phyloP scores from a whole-genome alignment of 2,888 invertebrate species.

The Nymphalis polychloros region DNA sequence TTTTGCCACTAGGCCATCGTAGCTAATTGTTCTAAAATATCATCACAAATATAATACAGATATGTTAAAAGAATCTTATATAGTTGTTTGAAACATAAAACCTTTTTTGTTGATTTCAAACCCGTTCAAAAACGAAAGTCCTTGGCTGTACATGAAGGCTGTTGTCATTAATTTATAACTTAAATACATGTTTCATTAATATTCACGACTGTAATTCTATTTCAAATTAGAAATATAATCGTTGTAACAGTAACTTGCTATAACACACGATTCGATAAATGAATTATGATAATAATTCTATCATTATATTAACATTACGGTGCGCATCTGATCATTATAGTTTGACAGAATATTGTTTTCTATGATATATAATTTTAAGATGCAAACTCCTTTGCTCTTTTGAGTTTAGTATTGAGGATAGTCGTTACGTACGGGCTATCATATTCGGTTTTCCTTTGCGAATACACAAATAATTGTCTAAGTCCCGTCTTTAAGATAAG shows the following conservation, averaged over 20 bases:
- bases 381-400: background rate
- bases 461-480: constrained; percentile 63
- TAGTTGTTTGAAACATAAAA: background rate
- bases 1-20: no score
- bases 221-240: constrained; percentile 34
- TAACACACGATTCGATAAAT: constrained; percentile 31
- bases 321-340: constrained; percentile 14
- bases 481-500: constrained; percentile 56
- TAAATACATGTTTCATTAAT: constrained; percentile 19
- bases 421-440: constrained; percentile 27
- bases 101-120: constrained; percentile 1
- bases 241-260: constrained; percentile 30
- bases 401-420: background rate
- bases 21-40: no score
- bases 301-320: constrained; percentile 28
- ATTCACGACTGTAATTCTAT: constrained; percentile 22
- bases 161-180: constrained; percentile 10
- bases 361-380: background rate
- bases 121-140: constrained; percentile 7
- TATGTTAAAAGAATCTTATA: background rate
- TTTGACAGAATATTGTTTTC: background rate
- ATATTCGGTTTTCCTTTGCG: constrained; percentile 36
- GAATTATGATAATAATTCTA: constrained; percentile 30
- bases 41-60: no score
- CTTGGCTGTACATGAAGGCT: constrained; percentile 2